Evolutionary conservation across 2,113 vertebrate species (phyloP), one percentile per base, ranked within the genome.

Genomic region (Bufo gargarizans): DNA sequence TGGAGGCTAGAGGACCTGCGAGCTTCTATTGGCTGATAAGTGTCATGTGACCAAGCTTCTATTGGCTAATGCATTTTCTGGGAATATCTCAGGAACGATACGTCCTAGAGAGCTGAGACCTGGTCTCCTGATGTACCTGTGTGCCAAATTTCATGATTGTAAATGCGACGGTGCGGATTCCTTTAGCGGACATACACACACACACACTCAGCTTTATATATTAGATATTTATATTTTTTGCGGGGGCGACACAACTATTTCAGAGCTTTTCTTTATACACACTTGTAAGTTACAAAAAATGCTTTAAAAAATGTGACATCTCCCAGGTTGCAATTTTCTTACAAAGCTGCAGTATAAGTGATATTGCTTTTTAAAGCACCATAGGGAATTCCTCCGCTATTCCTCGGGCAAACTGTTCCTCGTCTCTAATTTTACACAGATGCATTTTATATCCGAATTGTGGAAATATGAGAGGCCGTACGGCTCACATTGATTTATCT

Each of bases 401-500:
- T 86, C 85, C 85, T 79, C 77, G n/a, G 79, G 69, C 69, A 83
- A 88, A 83, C 56, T 43, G 71, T 69, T 77, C 81, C 87, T 55
- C 45, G 17, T 22, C 69, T 77, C 59, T 88, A 88, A 83, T 88
- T 83, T 77, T 84, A 84, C 87, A 88, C 87, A 88, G 80, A 88
- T 88, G 87, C 87, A 84, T 88, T 88, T 88, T 84, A 88, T 84
- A 84, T 88, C 72, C 63, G 81, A 72, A 88, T 77, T 67, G 80
- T 88, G 81, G 87, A 88, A 88, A 88, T 84, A 16, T 43, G 87
- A 88, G 87, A 84, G 65, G 87, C 61, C 59, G 72, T 84, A 65
- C 71, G 78, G 87, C 81, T 45, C 82, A 17, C 69, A 78, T 77
- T 88, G 87, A 88, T 88, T 88, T 88, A 88, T 88, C 86, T 88